These are phyloP conservation scores for Leuciscus idus DNA, from an alignment of 2,113 vertebrate species.

Conservation along the genomic window DNA sequence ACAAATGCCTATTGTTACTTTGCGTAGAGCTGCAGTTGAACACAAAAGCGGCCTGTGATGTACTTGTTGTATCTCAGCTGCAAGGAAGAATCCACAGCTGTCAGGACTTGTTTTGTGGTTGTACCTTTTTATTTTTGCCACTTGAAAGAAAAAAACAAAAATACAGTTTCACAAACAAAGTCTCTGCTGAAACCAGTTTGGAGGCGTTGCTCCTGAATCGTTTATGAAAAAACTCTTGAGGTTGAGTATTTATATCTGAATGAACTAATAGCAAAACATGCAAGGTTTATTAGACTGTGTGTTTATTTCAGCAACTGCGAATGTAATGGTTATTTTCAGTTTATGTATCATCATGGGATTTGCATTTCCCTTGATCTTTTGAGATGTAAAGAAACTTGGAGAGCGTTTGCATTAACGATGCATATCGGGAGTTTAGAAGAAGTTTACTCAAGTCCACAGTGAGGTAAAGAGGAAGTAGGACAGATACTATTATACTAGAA, in stretches of 20 bases:
- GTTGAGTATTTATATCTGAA: not conserved
- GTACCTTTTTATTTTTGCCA: conserved; percentile 37
- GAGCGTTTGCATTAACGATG: not conserved
- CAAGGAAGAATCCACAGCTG: conserved; percentile 39
- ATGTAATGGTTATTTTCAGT: not conserved
- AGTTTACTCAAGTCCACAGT: not conserved
- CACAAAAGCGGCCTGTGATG: conserved; percentile 60
- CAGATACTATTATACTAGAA: not conserved
- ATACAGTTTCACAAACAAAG: conserved; percentile 33
- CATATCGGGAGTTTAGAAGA: not conserved
- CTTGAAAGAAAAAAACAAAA: not conserved
- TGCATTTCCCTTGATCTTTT: not conserved
- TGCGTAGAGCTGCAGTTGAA: conserved; percentile 68
- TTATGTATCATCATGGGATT: not conserved
- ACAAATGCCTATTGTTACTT: conserved; percentile 82
- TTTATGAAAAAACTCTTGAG: not conserved
- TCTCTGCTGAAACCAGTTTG: not conserved
- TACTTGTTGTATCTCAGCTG: conserved; percentile 52
- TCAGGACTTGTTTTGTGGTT: conserved; percentile 60
- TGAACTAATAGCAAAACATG: not conserved
- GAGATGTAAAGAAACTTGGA: not conserved
- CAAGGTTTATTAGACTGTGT: not conserved
- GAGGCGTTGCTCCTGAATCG: conserved; percentile 1
- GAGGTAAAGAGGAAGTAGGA: not conserved
- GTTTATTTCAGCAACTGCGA: not conserved